These are phyloP conservation scores for Aporophyla nigra DNA, from an alignment of 2,888 invertebrate species.

Conservation along the genomic window DNA sequence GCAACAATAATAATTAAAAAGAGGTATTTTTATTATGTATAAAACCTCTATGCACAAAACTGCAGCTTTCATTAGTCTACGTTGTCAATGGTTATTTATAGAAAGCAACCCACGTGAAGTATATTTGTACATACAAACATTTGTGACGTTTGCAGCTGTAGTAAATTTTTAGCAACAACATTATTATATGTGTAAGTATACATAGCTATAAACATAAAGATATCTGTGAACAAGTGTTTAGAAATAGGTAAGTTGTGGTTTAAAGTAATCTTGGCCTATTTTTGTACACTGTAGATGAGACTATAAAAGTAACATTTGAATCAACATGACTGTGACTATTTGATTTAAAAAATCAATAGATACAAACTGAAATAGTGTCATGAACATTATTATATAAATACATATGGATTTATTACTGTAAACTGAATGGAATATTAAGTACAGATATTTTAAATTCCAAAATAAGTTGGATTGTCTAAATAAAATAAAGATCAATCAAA, in stretches of 20 bases:
- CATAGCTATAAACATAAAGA: neutral
- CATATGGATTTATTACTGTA: neutral
- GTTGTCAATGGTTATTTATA: conserved; percentile 85
- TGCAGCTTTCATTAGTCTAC: conserved; percentile 65
- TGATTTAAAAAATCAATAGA: conserved; percentile 20
- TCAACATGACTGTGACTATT: conserved; percentile 22
- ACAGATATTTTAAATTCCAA: neutral
- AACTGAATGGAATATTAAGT: neutral
- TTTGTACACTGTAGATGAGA: conserved; percentile 1
- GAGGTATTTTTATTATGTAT: conserved; percentile 27
- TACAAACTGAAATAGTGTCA: neutral
- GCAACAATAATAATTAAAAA: neutral
- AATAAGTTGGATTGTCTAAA: neutral
- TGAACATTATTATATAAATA: neutral
- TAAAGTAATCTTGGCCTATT: conserved; percentile 9
- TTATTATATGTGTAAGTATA: conserved; percentile 5
- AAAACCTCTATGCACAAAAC: conserved; percentile 57
- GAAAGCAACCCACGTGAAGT: conserved; percentile 84
- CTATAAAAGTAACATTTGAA: conserved; percentile 19
- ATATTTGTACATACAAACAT: conserved; percentile 72
- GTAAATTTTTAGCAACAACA: conserved; percentile 59
- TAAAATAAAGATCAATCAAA: conserved; percentile 26
- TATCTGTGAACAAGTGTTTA: conserved; percentile 13
- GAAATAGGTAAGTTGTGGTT: neutral
- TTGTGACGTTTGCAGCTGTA: conserved; percentile 63